Evolutionary conservation across 2,113 vertebrate species (phyloP).

Genomic region (Antennarius striatus): DNA sequence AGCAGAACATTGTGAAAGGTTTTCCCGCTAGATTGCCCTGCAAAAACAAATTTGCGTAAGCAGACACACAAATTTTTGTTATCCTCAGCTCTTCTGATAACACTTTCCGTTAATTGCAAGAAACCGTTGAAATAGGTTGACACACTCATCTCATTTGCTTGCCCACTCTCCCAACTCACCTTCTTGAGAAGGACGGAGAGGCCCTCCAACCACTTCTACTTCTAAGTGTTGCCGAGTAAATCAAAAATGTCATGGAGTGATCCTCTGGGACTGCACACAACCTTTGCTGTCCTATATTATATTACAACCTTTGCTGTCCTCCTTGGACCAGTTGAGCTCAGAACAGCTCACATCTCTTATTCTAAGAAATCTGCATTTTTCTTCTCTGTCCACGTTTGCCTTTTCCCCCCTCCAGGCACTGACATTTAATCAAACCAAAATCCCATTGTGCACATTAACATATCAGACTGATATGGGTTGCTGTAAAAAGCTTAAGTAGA

Average conservation of each 20-base stretch:
- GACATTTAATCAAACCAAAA: constrained; percentile 81
- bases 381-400: constrained; percentile 51
- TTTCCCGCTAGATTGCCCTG: constrained; percentile 4
- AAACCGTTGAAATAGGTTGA: constrained; percentile 22
- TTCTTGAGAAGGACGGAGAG: constrained; percentile 68
- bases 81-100: constrained; percentile 16
- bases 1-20: constrained; percentile 1
- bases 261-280: constrained; percentile 63
- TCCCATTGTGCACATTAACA: constrained; percentile 77
- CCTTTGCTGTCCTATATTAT: constrained; percentile 57
- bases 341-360: constrained; percentile 54
- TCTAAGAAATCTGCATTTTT: constrained; percentile 43
- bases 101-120: constrained; percentile 31
- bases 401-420: constrained; percentile 70
- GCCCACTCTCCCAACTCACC: constrained; percentile 55
- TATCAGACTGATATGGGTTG: constrained; percentile 65
- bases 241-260: constrained; percentile 66
- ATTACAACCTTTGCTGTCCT: constrained; percentile 65
- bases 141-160: constrained; percentile 8
- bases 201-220: constrained; percentile 66
- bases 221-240: constrained; percentile 69
- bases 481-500: constrained; percentile 69
- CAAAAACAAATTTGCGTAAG: constrained; percentile 28
- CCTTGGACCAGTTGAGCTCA: constrained; percentile 45
- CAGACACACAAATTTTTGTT: constrained; percentile 25